These are phyloP conservation scores for Cacoxenus indagator DNA, from an alignment of 2,888 invertebrate species.

Conservation along the genomic window DNA sequence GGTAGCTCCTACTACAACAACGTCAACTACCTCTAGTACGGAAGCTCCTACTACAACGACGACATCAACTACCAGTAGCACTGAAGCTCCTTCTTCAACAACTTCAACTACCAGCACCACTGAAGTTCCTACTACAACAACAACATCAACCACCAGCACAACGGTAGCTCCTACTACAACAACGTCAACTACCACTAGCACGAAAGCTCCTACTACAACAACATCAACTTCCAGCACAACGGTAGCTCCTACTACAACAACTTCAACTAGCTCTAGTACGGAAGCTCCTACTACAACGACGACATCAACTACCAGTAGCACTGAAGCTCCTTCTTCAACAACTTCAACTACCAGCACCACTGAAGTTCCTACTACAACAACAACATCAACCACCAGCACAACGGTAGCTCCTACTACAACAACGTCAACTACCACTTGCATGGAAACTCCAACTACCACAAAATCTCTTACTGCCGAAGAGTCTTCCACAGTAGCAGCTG, in stretches of 20 bases:
- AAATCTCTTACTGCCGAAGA: no score
- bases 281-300: neutral
- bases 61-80: neutral
- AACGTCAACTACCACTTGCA: no score
- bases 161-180: neutral
- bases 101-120: no score
- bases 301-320: neutral
- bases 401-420: no score
- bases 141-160: neutral
- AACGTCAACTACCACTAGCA: neutral
- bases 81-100: neutral
- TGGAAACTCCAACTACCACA: no score
- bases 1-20: neutral
- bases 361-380: no score
- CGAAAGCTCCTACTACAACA: neutral
- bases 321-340: neutral
- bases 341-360: neutral
- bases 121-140: neutral
- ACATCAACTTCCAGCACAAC: neutral
- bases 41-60: no score
- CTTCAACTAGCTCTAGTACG: no score
- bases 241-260: neutral
- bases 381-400: no score
- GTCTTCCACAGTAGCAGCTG: no score
- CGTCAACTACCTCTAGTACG: neutral